These are phyloP conservation scores for Hypotaenidia okinawae DNA, from an alignment of 2,797 vertebrate species.

Conservation along the genomic window DNA sequence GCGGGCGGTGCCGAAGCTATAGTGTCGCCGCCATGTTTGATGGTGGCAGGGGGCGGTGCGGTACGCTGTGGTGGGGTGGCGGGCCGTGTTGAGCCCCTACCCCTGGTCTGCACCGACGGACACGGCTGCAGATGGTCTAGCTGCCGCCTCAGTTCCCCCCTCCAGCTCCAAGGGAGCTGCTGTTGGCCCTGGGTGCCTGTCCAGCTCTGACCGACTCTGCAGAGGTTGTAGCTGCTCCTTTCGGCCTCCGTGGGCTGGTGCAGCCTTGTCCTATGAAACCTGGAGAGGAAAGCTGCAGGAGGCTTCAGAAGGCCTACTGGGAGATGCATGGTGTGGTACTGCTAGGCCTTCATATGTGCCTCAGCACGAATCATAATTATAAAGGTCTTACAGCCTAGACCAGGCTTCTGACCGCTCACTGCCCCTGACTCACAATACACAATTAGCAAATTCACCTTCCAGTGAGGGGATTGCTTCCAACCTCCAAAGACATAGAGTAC, in stretches of 20 bases:
- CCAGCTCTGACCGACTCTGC: fast-evolving
- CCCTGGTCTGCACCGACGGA: fast-evolving
- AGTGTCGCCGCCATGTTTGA: constrained; percentile 15
- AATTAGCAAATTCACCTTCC: fast-evolving
- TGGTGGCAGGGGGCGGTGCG: not conserved
- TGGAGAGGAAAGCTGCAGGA: not conserved
- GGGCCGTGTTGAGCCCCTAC: too few species aligned
- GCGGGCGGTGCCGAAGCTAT: not conserved
- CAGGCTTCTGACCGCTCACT: fast-evolving
- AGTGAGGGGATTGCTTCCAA: fast-evolving
- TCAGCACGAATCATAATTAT: not conserved
- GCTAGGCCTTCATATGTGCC: too few species aligned
- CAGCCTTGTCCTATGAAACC: not conserved
- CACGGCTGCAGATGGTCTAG: fast-evolving
- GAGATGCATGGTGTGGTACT: too few species aligned
- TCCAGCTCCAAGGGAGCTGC: not conserved
- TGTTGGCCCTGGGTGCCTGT: too few species aligned
- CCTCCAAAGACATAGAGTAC: fast-evolving
- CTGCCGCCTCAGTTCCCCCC: too few species aligned
- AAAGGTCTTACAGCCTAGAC: not conserved
- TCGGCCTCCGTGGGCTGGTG: too few species aligned
- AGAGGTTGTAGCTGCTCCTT: not conserved
- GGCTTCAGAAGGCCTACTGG: not conserved
- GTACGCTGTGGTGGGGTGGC: fast-evolving
- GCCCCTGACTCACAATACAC: fast-evolving